These are phyloP conservation scores for Moxostoma hubbsi DNA, from an alignment of 2,797 vertebrate genomes.

Conservation along the genomic window DNA sequence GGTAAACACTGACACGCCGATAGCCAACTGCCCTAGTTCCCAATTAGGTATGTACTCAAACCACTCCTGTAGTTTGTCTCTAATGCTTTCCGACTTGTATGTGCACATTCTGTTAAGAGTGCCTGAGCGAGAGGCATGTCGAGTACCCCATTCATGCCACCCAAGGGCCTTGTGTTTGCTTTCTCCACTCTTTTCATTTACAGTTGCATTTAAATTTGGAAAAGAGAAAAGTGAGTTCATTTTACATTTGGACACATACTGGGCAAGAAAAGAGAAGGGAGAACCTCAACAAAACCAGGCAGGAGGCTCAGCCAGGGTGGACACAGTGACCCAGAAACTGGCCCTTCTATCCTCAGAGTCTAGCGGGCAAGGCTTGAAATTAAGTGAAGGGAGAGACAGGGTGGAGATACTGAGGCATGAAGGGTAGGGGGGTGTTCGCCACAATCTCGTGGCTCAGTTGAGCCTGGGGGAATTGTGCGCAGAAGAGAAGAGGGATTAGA, in stretches of 20 bases:
- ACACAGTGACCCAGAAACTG: constrained; percentile 56
- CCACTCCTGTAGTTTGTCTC: no score
- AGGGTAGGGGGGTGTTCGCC: constrained; percentile 3
- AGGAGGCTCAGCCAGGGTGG: constrained; percentile 9
- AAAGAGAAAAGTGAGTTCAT: constrained; percentile 20
- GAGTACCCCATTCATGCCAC: constrained; percentile 23
- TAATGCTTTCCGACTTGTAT: no score
- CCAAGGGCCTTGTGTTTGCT: constrained; percentile 15
- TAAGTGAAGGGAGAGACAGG: constrained; percentile 1
- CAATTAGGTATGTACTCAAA: no score
- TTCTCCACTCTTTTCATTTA: constrained; percentile 5
- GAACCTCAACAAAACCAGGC: constrained; percentile 13
- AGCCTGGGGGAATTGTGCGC: constrained; percentile 59
- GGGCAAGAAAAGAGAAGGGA: constrained; percentile 15
- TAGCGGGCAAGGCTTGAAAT: constrained; percentile 25
- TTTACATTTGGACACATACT: constrained; percentile 25
- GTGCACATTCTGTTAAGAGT: constrained; percentile 30
- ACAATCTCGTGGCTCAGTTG: constrained; percentile 65
- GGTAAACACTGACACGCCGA: no score
- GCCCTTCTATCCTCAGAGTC: constrained; percentile 34
- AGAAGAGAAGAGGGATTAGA: constrained; percentile 68
- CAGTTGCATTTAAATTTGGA: constrained; percentile 26
- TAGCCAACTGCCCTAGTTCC: no score
- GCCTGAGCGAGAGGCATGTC: constrained; percentile 22
- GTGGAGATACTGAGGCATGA: background rate